Percentiles rank a stretch among this genome's conserved stretches.
These are phyloP conservation scores for Cinara cedri DNA, from an alignment of 2,888 invertebrate genomes.

Conservation along the genomic window DNA sequence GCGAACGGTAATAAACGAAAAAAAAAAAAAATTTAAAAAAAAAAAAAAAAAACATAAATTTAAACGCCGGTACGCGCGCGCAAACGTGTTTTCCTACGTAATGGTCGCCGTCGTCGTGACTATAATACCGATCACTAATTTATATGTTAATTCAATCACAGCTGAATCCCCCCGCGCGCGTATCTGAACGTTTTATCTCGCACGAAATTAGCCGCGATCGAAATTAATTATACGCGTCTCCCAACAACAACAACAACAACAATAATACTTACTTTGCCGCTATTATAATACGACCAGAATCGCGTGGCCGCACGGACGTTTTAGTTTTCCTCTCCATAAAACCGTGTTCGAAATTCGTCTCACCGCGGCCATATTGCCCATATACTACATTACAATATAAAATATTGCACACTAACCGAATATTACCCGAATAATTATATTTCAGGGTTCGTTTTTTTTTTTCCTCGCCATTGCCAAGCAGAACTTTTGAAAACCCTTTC, in stretches of 20 bases:
- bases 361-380: not conserved
- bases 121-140: constrained; percentile 17
- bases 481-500: too few species aligned
- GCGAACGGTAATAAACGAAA: not conserved
- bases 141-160: constrained; percentile 46
- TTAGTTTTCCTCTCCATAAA: not conserved
- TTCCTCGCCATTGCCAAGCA: too few species aligned
- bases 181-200: constrained; percentile 10
- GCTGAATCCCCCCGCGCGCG: not conserved
- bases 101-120: constrained; percentile 8
- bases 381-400: too few species aligned
- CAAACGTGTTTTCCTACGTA: constrained; percentile 23
- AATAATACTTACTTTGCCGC: not conserved
- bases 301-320: not conserved
- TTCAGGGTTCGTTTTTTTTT: too few species aligned
- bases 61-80: not conserved
- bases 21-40: not conserved
- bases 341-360: not conserved
- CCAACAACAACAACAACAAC: not conserved
- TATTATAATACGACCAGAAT: not conserved
- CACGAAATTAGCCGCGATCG: constrained; percentile 20
- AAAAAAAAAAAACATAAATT: not conserved
- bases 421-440: too few species aligned
- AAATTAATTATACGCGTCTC: constrained; percentile 32
- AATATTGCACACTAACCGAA: too few species aligned